Evolutionary conservation across 2,113 vertebrate genomes (phyloP), one percentile per base, ranked within the genome.

Genomic region (Grammomys surdaster): DNA sequence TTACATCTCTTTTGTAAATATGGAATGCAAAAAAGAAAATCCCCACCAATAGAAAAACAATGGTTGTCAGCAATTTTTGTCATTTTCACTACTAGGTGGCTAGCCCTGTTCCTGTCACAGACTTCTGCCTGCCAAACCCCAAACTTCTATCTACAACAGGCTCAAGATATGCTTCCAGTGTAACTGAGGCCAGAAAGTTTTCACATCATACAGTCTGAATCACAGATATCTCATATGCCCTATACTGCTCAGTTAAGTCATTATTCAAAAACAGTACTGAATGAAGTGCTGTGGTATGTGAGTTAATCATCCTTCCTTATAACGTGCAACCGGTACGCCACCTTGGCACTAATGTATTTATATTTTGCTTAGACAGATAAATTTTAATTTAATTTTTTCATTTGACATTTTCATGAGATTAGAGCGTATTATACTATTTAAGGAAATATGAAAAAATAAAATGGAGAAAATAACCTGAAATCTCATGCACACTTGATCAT

Each of bases 1-100:
- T 95, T 89, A 19, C 4, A 48, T 81, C 19, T 95, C 88, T 95
- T n/a, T 86, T 95, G 51, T 78, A 95, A 88, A 91, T 63, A 60
- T 82, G 22, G 65, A 92, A 72, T 86, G 3, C 3, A 65, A 65
- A 65, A 48, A 63, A 75, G 48, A 58, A 90, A 84, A 76, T 43
- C 20, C 24, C 10, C 14, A 17, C 31, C 6, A 60, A 1, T 63
- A 65, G 14, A 63, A 85, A 63, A 58, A 84, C 2, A 28, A 43
- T 8, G 14, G 10, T 63, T 84, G 2, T 40, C 56, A 63, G 58
- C 56, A 31, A 19, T 46, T 65, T 43, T 65, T 65, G 26, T 46
- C 8, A 63, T 63, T 60, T 63, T 17, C n/a, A 40, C n/a, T 63
- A 84, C 13, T 63, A 16, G 56, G 22, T 84, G n/a, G 7, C 36